Conservation (phyloP, 2,113 vertebrate species). For the Cynoglossus semilaevis region DNA sequence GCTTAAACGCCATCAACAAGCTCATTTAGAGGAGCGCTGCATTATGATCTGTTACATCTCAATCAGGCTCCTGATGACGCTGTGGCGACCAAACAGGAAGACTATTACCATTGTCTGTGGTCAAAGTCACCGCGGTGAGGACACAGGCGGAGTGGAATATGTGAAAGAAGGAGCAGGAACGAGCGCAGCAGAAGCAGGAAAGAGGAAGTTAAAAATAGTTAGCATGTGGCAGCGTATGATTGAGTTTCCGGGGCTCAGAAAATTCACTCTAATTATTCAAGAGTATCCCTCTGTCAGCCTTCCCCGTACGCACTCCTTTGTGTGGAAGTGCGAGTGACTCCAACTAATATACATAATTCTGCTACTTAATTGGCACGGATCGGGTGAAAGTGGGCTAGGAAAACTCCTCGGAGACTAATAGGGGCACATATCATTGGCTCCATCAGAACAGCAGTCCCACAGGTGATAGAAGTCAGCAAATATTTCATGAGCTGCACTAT, state of each 20-base stretch:
- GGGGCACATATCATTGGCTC: conserved; percentile 90
- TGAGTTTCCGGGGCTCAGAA: conserved; percentile 83
- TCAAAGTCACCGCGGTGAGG: conserved; percentile 55
- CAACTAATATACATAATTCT: conserved; percentile 95
- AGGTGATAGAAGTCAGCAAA: conserved; percentile 89
- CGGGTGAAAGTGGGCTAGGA: conserved; percentile 84
- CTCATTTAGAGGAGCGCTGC: conserved; percentile 17
- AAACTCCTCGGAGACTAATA: conserved; percentile 88
- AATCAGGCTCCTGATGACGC: conserved; percentile 2
- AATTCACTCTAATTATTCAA: conserved; percentile 94
- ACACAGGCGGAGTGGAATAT: conserved; percentile 16
- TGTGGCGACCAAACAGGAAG: conserved; percentile 1
- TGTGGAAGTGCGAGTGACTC: conserved; percentile 85
- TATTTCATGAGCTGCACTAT: conserved; percentile 83
- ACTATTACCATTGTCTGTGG: conserved; percentile 48
- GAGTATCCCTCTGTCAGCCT: conserved; percentile 86
- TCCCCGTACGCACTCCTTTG: conserved; percentile 79
- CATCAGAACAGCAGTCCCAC: conserved; percentile 88
- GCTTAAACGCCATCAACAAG: conserved; percentile 25
- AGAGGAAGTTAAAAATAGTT: conserved; percentile 85
- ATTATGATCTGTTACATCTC: conserved; percentile 12
- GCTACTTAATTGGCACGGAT: conserved; percentile 92
- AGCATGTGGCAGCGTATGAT: conserved; percentile 80
- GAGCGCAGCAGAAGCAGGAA: conserved; percentile 46
- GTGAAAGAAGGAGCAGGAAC: conserved; percentile 38